Evolutionary conservation across 2,888 invertebrate species (phyloP).

Genomic region (Plebejus anna): DNA sequence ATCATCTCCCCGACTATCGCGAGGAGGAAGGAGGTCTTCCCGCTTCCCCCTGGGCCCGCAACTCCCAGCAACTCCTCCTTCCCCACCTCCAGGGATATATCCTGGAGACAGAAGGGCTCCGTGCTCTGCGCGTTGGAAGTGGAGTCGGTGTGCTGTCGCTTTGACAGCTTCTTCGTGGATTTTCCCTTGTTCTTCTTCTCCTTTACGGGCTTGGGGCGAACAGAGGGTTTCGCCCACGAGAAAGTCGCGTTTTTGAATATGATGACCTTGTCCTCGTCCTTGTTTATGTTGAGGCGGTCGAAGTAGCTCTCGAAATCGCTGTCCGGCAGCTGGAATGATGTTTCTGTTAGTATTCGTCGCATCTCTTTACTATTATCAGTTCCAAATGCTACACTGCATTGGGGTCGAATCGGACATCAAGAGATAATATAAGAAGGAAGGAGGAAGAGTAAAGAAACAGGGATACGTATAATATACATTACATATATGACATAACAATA

Average conservation of each 20-base stretch:
- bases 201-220: slow-evolving; percentile 52
- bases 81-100: slow-evolving; percentile 60
- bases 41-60: slow-evolving; percentile 93
- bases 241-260: slow-evolving; percentile 82
- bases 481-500: no score
- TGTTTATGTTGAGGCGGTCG: slow-evolving; percentile 68
- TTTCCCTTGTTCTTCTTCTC: slow-evolving; percentile 73
- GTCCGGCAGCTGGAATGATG: slow-evolving; percentile 76
- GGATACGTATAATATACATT: no score
- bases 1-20: slow-evolving; percentile 92
- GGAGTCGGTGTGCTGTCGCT: slow-evolving; percentile 52
- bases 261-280: slow-evolving; percentile 77
- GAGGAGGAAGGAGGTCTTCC: slow-evolving; percentile 92
- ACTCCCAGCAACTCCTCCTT: slow-evolving; percentile 91
- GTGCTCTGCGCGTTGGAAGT: slow-evolving; percentile 47
- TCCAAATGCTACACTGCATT: no score
- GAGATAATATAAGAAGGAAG: no score
- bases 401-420: no score
- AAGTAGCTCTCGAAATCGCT: slow-evolving; percentile 83
- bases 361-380: no score
- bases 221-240: slow-evolving; percentile 74
- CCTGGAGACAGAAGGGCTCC: slow-evolving; percentile 58
- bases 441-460: no score
- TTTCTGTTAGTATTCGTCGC: background rate
- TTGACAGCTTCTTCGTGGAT: slow-evolving; percentile 62